Conservation (phyloP, 2,113 vertebrate genomes). For the Python bivittatus region DNA sequence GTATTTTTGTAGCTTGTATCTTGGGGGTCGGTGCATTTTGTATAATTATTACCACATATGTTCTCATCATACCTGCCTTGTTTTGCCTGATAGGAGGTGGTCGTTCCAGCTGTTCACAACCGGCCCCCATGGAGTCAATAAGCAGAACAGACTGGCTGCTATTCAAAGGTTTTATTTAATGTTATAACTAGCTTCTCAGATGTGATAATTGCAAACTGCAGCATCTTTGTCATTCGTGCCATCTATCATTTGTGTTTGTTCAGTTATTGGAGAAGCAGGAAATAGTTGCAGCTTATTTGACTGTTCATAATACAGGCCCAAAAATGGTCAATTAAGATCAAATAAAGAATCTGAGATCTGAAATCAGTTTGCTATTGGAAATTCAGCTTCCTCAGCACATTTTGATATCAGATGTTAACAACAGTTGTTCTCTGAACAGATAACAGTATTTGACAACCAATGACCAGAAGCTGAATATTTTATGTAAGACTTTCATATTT, state of each 20-base stretch:
- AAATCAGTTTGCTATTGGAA: background rate
- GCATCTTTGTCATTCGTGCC: background rate
- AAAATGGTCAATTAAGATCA: background rate
- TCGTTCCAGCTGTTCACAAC: slow-evolving; percentile 42
- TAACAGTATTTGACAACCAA: background rate
- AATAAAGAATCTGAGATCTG: background rate
- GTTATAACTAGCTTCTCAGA: slow-evolving; percentile 30
- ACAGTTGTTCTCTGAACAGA: background rate
- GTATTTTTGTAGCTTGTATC: slow-evolving; percentile 30
- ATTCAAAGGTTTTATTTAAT: slow-evolving; percentile 44
- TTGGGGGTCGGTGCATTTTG: slow-evolving; percentile 33
- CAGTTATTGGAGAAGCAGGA: background rate
- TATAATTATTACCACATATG: slow-evolving; percentile 48
- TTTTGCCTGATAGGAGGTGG: slow-evolving; percentile 42
- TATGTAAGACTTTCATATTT: background rate
- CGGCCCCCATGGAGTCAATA: slow-evolving; percentile 37
- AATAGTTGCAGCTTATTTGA: background rate
- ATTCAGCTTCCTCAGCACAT: background rate
- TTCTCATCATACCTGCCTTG: slow-evolving; percentile 54
- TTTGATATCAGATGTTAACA: background rate
- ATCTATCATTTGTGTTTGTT: background rate
- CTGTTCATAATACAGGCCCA: background rate
- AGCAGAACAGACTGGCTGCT: slow-evolving; percentile 34
- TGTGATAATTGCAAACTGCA: slow-evolving; percentile 32
- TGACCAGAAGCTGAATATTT: background rate